Percentiles rank a stretch among this genome's conserved stretches.
Evolutionary conservation across 2,113 vertebrate genomes (phyloP).

Genomic region (Neopipo cinnamomea): DNA sequence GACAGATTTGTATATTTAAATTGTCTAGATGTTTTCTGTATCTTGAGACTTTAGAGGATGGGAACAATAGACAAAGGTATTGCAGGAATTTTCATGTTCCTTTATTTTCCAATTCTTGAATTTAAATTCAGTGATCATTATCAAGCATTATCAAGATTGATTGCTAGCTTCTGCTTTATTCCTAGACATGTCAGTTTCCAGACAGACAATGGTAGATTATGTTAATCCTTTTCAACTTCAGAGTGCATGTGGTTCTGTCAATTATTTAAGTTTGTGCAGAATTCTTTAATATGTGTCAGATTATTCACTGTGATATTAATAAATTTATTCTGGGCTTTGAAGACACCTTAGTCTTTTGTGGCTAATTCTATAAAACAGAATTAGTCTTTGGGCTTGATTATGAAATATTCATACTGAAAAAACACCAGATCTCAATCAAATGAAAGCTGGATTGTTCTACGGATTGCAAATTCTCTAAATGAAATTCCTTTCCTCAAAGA

Average conservation of each 20-base stretch:
- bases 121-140: not conserved
- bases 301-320: not conserved
- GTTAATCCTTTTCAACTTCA: not conserved
- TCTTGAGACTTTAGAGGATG: not conserved
- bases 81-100: not conserved
- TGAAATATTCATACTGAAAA: not conserved
- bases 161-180: not conserved
- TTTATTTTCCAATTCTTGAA: not conserved
- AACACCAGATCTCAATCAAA: not conserved
- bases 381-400: not conserved
- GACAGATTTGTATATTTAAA: not conserved
- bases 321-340: not conserved
- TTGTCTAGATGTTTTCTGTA: not conserved
- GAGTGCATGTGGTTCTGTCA: not conserved
- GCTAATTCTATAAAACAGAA: not conserved
- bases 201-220: not conserved
- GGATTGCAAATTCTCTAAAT: not conserved
- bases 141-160: not conserved
- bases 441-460: not conserved
- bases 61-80: not conserved
- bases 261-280: not conserved
- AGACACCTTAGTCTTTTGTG: not conserved
- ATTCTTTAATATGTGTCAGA: not conserved
- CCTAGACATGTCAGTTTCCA: not conserved
- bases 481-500: not conserved